Percentiles rank a stretch among this genome's conserved stretches.
These are phyloP conservation scores for Nematostella vectensis DNA, from an alignment of 92 coral and sea anemone species.

Conservation along the genomic window DNA sequence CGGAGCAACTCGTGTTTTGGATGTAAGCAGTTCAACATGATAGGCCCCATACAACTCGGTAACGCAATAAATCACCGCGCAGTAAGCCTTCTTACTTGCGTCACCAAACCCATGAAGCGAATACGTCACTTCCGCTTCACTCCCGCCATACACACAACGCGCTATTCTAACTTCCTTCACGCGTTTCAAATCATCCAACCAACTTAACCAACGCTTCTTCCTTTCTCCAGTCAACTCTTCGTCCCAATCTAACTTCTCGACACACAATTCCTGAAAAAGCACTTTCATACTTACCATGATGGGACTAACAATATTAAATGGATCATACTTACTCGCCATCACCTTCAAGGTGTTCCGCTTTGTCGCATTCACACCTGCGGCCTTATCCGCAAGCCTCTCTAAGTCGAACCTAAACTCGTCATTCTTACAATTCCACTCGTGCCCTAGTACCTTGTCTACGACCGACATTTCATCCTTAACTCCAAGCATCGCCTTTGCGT, in stretches of 20 bases:
- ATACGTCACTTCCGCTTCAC: not conserved
- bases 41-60: not conserved
- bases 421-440: constrained; percentile 11
- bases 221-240: not conserved
- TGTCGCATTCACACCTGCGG: not conserved
- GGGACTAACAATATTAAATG: constrained; percentile 5
- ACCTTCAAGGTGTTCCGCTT: constrained; percentile 13
- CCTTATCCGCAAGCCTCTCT: not conserved
- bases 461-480: too few species aligned
- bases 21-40: not conserved
- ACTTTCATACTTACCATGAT: not conserved
- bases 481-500: constrained; percentile 8
- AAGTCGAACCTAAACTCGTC: constrained; percentile 9
- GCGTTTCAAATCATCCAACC: not conserved
- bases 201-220: not conserved
- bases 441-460: too few species aligned
- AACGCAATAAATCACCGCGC: constrained; percentile 21
- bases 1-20: not conserved
- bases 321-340: constrained; percentile 11
- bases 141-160: not conserved
- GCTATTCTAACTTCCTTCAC: not conserved
- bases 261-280: constrained; percentile 19
- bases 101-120: constrained; percentile 11
- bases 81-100: constrained; percentile 22
- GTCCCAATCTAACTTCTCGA: constrained; percentile 15